phyloP scores from a whole-genome alignment of 2,797 vertebrate species.

The Tragopan temminckii region DNA sequence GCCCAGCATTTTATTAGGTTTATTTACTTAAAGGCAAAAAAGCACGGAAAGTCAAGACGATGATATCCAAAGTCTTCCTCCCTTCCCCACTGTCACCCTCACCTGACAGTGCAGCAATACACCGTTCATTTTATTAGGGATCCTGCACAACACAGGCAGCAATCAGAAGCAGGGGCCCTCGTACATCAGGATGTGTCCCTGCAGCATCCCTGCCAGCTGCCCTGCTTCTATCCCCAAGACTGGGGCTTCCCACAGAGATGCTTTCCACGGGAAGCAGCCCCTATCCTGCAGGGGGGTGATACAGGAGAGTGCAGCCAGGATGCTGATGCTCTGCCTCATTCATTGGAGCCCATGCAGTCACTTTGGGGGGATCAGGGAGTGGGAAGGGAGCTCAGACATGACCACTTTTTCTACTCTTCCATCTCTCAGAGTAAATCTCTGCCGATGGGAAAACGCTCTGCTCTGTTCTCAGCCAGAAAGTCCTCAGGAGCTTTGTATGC shows the following conservation, averaged over 20 bases:
- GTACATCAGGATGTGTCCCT: rapidly evolving
- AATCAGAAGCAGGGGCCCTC: background rate
- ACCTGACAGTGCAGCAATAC: rapidly evolving
- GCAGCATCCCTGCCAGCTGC: background rate
- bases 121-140: background rate
- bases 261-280: rapidly evolving
- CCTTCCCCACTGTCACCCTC: background rate
- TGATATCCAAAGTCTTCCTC: background rate
- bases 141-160: background rate
- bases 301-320: background rate
- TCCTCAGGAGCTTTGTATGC: background rate
- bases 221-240: background rate
- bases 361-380: background rate
- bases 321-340: background rate
- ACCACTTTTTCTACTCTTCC: background rate
- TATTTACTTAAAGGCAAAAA: constrained; percentile 75
- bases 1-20: constrained; percentile 63
- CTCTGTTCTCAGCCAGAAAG: background rate
- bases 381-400: background rate
- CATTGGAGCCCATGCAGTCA: background rate
- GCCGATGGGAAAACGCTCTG: background rate
- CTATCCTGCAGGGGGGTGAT: rapidly evolving
- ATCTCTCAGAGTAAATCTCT: background rate
- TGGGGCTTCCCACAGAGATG: rapidly evolving
- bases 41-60: constrained; percentile 19